These are phyloP conservation scores for Colostygia pectinataria DNA, from an alignment of 2,888 invertebrate genomes.

Conservation along the genomic window DNA sequence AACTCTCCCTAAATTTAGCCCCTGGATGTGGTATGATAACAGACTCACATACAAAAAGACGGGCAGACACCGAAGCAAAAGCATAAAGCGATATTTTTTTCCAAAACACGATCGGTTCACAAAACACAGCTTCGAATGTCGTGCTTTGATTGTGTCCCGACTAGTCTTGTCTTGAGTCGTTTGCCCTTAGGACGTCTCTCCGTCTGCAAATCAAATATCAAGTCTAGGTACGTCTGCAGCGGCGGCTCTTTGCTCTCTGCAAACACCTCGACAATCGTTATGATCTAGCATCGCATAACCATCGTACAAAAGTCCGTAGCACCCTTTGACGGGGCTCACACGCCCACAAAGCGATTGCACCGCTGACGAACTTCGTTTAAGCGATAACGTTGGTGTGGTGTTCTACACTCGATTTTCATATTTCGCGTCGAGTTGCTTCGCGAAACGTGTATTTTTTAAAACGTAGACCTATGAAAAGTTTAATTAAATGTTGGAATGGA, in stretches of 20 bases:
- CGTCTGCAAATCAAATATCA: conserved; percentile 64
- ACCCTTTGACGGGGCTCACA: conserved; percentile 47
- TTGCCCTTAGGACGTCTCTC: background rate
- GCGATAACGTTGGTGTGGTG: conserved; percentile 47
- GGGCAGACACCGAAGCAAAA: too few species aligned
- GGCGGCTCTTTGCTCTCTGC: conserved; percentile 44
- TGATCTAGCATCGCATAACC: conserved; percentile 39
- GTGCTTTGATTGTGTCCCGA: background rate
- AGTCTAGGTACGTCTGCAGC: conserved; percentile 41
- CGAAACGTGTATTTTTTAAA: conserved; percentile 23
- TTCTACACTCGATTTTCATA: conserved; percentile 36
- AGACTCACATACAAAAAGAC: too few species aligned
- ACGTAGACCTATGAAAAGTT: conserved; percentile 9
- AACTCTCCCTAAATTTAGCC: too few species aligned
- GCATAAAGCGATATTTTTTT: too few species aligned
- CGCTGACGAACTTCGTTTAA: conserved; percentile 50
- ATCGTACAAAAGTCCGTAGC: conserved; percentile 18
- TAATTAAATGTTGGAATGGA: conserved; percentile 7
- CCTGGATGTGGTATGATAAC: too few species aligned
- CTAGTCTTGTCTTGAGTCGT: background rate
- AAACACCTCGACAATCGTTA: conserved; percentile 56
- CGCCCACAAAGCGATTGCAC: conserved; percentile 44
- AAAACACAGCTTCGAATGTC: too few species aligned
- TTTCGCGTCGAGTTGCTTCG: conserved; percentile 43
- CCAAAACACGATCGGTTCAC: too few species aligned